Evolutionary conservation across 2,113 vertebrate genomes (phyloP).

Genomic region (Chunga burmeisteri): DNA sequence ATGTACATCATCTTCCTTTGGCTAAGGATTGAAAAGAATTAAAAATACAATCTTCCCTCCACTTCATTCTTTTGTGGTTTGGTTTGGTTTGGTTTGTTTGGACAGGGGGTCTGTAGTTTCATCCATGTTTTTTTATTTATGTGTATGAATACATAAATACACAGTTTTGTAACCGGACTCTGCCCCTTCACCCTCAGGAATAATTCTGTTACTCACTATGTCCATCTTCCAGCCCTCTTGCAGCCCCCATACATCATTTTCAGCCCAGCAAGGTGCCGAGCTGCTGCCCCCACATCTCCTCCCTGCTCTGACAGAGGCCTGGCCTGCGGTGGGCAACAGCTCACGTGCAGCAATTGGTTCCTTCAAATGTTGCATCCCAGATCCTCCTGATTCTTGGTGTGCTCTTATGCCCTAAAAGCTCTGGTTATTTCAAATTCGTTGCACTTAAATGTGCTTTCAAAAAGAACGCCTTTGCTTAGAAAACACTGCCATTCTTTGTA

Average conservation of each 20-base stretch:
- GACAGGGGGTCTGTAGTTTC: not conserved
- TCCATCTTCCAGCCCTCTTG: not conserved
- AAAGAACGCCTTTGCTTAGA: not conserved
- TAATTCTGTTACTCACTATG: not conserved
- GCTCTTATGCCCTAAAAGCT: not conserved
- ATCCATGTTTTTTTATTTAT: not conserved
- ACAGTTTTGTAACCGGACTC: not conserved
- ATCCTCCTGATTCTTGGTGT: not conserved
- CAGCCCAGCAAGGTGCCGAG: not conserved
- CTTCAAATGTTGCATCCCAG: not conserved
- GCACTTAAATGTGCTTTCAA: not conserved
- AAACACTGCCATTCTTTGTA: not conserved
- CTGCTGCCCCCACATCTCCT: not conserved
- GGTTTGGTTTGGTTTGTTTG: not conserved
- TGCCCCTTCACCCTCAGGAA: not conserved
- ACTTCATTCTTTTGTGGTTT: not conserved
- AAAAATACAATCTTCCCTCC: not conserved
- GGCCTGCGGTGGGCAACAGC: accelerated
- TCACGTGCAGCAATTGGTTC: not conserved
- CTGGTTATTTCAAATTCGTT: not conserved
- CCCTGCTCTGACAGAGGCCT: not conserved
- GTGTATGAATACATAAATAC: not conserved
- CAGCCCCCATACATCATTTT: not conserved
- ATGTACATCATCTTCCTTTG: not conserved
- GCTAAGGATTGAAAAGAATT: not conserved